phyloP scores from a whole-genome alignment of 1,140 invertebrate species.

The Ostrea edulis region DNA sequence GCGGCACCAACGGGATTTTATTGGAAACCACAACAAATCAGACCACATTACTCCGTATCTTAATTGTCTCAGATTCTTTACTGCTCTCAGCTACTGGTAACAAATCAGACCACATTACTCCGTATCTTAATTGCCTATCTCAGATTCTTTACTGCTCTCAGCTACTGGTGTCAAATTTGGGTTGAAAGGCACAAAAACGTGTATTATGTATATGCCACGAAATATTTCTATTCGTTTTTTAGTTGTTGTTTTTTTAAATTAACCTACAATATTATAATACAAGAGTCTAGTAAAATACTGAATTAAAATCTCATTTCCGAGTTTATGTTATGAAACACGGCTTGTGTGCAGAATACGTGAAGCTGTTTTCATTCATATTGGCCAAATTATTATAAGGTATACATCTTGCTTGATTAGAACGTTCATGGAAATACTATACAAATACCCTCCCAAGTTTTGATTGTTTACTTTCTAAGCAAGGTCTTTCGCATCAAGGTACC shows the following conservation, averaged over 20 bases:
- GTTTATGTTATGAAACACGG: no score
- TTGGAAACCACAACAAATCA: not conserved
- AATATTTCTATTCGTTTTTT: not conserved
- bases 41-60: not conserved
- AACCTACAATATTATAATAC: not conserved
- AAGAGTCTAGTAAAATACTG: no score
- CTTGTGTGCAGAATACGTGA: not conserved
- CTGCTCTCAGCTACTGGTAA: not conserved
- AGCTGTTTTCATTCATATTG: not conserved
- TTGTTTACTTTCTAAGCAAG: no score
- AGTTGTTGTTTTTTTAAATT: not conserved
- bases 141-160: not conserved
- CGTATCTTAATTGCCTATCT: not conserved
- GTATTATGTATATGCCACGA: not conserved
- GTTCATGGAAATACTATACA: no score
- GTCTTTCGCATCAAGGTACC: no score
- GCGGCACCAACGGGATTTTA: no score
- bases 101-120: not conserved
- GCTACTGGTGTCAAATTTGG: constrained; percentile 3
- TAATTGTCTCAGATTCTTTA: not conserved
- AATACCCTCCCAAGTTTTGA: no score
- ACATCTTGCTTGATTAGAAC: not conserved
- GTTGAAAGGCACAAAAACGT: not conserved
- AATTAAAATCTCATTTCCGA: no score
- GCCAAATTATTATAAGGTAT: not conserved